Conservation (phyloP, 2,888 invertebrate genomes). For the Ormyrus pomaceus region DNA sequence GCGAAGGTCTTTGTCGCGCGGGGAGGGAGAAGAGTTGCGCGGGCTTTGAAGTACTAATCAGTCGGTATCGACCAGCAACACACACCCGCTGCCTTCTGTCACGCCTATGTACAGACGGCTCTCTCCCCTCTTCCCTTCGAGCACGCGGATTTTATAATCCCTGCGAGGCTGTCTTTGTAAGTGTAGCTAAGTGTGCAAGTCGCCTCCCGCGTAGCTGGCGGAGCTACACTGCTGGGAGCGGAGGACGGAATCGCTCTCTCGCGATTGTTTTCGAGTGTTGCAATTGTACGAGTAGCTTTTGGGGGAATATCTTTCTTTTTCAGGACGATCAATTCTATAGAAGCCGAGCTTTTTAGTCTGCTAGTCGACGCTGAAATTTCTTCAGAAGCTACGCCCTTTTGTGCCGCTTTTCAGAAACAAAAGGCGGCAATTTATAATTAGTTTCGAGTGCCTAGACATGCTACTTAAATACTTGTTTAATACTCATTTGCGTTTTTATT, state of each 20-base stretch:
- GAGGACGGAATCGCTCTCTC: not conserved
- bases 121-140: not conserved
- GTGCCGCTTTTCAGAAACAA: no score
- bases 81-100: constrained; percentile 56
- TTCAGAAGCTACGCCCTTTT: no score
- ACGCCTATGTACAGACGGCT: constrained; percentile 42
- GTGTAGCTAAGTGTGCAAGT: not conserved
- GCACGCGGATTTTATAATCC: constrained; percentile 40
- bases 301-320: no score
- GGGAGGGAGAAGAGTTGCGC: constrained; percentile 44
- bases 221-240: not conserved
- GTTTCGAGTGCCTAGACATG: no score
- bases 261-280: not conserved
- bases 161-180: not conserved
- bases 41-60: constrained; percentile 72
- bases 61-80: constrained; percentile 65
- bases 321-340: no score
- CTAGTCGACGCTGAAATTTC: no score
- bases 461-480: no score
- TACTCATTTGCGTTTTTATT: no score
- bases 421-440: no score
- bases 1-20: not conserved
- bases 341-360: no score
- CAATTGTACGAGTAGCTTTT: no score
- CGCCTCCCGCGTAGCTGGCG: constrained; percentile 8